Percentiles rank a stretch among this genome's conserved stretches.
phyloP scores from a whole-genome alignment of 2,888 invertebrate genomes.

The Koerneria pararmatus region DNA sequence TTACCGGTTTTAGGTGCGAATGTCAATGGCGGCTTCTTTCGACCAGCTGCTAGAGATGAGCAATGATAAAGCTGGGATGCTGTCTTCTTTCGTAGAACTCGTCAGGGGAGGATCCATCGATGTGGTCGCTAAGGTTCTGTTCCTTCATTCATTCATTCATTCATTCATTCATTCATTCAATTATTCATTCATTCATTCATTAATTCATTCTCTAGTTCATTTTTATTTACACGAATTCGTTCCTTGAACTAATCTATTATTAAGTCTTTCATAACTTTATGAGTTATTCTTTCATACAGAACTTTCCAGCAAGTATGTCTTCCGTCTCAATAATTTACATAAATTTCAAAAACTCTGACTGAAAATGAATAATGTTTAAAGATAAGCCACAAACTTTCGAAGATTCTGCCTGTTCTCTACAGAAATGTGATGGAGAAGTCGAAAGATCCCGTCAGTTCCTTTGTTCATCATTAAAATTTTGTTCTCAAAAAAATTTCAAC shows the following conservation, averaged over 20 bases:
- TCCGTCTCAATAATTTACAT: too few relatives aligned
- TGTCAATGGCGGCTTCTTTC: conserved; percentile 20
- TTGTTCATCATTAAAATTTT: conserved; percentile 11
- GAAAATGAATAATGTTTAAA: too few relatives aligned
- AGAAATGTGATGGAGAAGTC: conserved; percentile 34
- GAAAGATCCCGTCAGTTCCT: conserved; percentile 18
- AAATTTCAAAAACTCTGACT: too few relatives aligned
- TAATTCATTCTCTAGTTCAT: too few relatives aligned
- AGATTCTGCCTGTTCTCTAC: conserved; percentile 43
- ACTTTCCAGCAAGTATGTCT: too few relatives aligned
- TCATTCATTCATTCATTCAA: not conserved
- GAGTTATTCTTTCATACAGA: not conserved
- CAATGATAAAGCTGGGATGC: conserved; percentile 35
- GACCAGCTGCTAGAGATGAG: conserved; percentile 18
- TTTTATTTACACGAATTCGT: not conserved
- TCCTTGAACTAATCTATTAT: not conserved
- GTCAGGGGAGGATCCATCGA: conserved; percentile 51
- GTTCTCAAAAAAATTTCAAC: not conserved
- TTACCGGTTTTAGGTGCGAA: conserved; percentile 15
- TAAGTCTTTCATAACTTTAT: not conserved
- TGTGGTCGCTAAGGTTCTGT: conserved; percentile 32
- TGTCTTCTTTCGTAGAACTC: conserved; percentile 52
- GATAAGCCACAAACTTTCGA: conserved; percentile 40
- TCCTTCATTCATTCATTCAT: not conserved
- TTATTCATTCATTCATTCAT: too few relatives aligned